Evolutionary conservation across 2,888 invertebrate species (phyloP).

Genomic region (Cataglyphis altisquamis): DNA sequence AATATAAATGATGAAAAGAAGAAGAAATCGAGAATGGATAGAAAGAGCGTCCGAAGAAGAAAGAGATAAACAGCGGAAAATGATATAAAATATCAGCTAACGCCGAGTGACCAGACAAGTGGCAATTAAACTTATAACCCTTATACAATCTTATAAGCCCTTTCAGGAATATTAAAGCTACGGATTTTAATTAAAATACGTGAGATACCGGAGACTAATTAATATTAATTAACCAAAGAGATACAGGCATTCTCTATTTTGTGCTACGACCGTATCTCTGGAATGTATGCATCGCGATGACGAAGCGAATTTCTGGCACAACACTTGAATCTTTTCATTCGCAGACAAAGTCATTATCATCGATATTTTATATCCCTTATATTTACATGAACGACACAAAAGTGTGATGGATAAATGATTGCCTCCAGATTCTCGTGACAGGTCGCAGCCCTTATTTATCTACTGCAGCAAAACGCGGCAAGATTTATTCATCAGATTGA

Average conservation of each 20-base stretch:
- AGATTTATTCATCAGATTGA: slow-evolving; percentile 19
- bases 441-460: not conserved
- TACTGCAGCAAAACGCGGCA: not conserved
- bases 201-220: not conserved
- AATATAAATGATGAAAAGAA: not conserved
- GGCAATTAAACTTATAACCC: not conserved
- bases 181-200: slow-evolving; percentile 36
- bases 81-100: slow-evolving; percentile 22
- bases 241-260: not conserved
- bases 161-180: slow-evolving; percentile 2
- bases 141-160: not conserved
- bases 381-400: not conserved
- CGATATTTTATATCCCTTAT: not conserved
- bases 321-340: not conserved
- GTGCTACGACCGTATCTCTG: not conserved
- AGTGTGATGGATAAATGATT: slow-evolving; percentile 3
- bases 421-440: not conserved
- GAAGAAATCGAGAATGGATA: not conserved
- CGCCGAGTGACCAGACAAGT: not conserved
- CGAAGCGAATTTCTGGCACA: not conserved
- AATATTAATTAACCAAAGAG: slow-evolving; percentile 11
- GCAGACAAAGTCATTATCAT: not conserved
- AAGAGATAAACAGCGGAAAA: not conserved
- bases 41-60: not conserved
- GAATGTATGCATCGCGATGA: too few species aligned